Conservation (phyloP, 2,113 vertebrate genomes). For the Malurus elegans region DNA sequence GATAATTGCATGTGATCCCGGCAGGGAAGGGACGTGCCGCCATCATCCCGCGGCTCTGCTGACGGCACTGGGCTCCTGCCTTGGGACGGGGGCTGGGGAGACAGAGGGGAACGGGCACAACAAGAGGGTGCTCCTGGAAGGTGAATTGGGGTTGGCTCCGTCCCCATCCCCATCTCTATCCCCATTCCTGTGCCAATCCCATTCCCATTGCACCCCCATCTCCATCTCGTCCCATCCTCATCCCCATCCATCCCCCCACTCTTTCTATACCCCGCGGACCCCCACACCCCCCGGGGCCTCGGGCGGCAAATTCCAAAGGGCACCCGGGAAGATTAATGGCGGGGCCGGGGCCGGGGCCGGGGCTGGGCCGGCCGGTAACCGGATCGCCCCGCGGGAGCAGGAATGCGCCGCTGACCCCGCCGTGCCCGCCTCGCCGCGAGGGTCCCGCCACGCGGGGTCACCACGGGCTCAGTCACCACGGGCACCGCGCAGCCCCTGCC, state of each 20-base stretch:
- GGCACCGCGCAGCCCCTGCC: neutral
- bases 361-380: neutral
- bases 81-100: neutral
- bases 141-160: accelerated
- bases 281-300: neutral
- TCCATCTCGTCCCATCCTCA: neutral
- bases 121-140: accelerated
- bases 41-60: neutral
- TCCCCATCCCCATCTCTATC: neutral
- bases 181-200: neutral
- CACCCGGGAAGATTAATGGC: constrained; percentile 51
- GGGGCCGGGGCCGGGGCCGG: neutral
- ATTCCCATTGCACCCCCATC: neutral
- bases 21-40: neutral
- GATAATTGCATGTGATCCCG: neutral
- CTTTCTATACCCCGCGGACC: neutral
- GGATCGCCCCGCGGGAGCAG: constrained; percentile 17
- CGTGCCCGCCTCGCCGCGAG: neutral
- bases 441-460: neutral
- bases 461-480: neutral
- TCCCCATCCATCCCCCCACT: neutral
- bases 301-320: constrained; percentile 41
- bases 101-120: accelerated
- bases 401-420: constrained; percentile 27
- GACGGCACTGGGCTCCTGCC: accelerated